Percentiles rank a stretch among this genome's conserved stretches.
These are phyloP conservation scores for Equus quagga DNA, from an alignment of 2,113 vertebrate genomes.

Conservation along the genomic window DNA sequence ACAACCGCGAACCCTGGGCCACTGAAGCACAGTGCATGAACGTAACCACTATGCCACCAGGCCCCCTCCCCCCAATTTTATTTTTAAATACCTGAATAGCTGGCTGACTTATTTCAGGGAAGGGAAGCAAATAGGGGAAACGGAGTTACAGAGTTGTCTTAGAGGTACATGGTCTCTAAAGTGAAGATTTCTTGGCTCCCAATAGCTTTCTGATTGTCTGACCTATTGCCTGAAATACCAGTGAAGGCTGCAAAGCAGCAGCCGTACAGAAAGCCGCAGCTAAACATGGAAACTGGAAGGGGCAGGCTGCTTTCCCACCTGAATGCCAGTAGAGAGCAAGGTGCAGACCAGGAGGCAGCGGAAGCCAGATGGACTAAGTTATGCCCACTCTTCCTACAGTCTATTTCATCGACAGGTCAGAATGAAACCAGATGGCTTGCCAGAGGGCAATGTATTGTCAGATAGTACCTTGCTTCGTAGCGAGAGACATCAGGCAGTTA, in stretches of 20 bases:
- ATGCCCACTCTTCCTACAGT: background rate
- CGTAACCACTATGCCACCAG: no score
- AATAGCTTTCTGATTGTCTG: background rate
- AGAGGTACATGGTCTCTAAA: background rate
- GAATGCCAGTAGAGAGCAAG: constrained; percentile 14
- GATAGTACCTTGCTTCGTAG: constrained; percentile 62
- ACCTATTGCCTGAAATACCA: background rate
- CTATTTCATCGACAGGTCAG: constrained; percentile 59
- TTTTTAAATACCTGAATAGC: constrained; percentile 17
- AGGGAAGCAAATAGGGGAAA: background rate
- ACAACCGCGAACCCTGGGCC: no score
- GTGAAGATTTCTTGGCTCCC: background rate
- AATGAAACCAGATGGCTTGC: constrained; percentile 62
- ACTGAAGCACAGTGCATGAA: no score
- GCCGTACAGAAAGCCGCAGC: background rate
- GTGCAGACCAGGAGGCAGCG: background rate
- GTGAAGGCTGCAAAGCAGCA: background rate
- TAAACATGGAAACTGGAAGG: background rate
- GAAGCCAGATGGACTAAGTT: constrained; percentile 59
- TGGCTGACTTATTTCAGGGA: constrained; percentile 32
- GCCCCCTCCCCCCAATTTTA: background rate
- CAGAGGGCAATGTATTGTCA: constrained; percentile 62
- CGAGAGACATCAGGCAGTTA: constrained; percentile 18
- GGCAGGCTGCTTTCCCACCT: constrained; percentile 15
- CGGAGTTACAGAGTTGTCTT: background rate